Base-by-base conservation (phyloP, 2,113 vertebrate genomes). In the Xyliphius kryptos region DNA sequence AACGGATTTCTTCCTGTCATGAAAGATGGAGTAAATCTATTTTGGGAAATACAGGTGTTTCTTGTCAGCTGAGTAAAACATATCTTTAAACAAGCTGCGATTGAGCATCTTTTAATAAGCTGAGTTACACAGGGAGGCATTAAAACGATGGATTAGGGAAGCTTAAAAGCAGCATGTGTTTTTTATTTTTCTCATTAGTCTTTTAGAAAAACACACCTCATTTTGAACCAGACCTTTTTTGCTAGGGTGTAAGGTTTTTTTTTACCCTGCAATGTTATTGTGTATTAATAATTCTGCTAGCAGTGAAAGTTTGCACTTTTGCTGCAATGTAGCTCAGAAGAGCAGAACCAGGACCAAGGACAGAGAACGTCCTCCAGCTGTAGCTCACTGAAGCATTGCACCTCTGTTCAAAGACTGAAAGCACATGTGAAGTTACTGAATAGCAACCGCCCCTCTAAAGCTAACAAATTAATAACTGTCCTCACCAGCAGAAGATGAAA, bases 331-430 rank as follows among this genome's bases (percentile, higher is more conserved):
- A 53, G 48, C 38, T 41, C 12, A 54, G 38, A 22, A 26, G 49
- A 62, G 60, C 16, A 46, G 48, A 74, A 61, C 68, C 66, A 77
- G 73, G 56, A 79, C 77, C 75, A 79, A 75, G 73, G 77, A 74
- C 74, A 76, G 71, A 60, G 75, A 67, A 74, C 67, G 37, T 58
- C 69, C 48, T 68, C 11, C 49, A 57, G 20, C 50, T 38, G 4
- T 21, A 41, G 20, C 63, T 9, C 13, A 14, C 50, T n/a, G 6
- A 49, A 50, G 43, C 32, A 1, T 52, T 32, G 38, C 17, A 38
- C 17, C 41, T 14, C 46, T 17, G 13, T 20, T 15, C 16, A 17
- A 41, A 37, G 10, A 14, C 48, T 6, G 37, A 56, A 19, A 63
- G 14, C 22, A 41, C 61, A 64, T 46, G 46, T 43, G 37, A 48